Evolutionary conservation across 2,797 vertebrate genomes (phyloP), one percentile per base, ranked within the genome.

Genomic region (Coracias cyanogaster): DNA sequence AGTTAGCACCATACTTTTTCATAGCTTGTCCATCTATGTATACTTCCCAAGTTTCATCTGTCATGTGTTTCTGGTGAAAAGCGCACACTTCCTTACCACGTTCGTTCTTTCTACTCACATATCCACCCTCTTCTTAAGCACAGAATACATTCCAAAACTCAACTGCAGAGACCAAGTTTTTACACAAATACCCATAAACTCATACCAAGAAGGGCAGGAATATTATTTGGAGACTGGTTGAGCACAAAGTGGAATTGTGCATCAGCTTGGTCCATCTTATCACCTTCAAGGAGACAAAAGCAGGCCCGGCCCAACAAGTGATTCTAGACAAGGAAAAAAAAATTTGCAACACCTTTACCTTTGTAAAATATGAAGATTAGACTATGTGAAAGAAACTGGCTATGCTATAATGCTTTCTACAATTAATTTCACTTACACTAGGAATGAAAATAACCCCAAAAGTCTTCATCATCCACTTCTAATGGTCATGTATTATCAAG

Each of bases 201-300:
- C 98, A 96, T 98, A 98, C 99, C 99, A 2, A 99, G 99, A 92
- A 99, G 98, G 48, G 99, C 99, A 83, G 99, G 99, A 96, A 99
- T 99, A 97, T 99, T 99, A 98, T 99, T 99, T 90, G 99, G 99
- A 93, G 99, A 99, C 97, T 99, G 99, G 97, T 99, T 99, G 83
- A 99, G 99, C 82, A 99, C 99, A 41, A 99, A 99, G 97, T 99
- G 99, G 98, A 99, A 99, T 81, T 99, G 99, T 57, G 99, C 99
- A 80, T 99, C 99, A 16, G 99, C 99, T 92, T 99, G 99, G 97
- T 99, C 99, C 99, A 99, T 99, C 98, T 99, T 99, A 98, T 99
- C 99, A 90, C 99, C 99, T 98, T 99, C 99, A 96, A 99, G 98
- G 45, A 99, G 98, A 95, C 99, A 99, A 98, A 99, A 99, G 96